phyloP scores from a whole-genome alignment of 2,888 invertebrate genomes.

The Heliothis peltigera region DNA sequence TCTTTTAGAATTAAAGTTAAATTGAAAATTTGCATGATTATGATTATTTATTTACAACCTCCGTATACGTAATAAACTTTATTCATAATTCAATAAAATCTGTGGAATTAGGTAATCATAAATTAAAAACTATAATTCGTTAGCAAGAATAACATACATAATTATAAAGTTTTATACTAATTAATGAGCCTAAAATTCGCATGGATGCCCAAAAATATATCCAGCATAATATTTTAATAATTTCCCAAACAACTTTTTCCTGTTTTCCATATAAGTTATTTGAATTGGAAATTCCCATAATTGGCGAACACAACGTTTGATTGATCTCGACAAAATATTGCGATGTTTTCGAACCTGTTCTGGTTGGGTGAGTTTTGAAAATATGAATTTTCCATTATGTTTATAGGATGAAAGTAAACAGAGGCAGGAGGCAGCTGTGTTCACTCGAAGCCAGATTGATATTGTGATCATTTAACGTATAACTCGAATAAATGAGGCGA shows the following conservation, averaged over 20 bases:
- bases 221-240: not conserved
- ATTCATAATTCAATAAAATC: too few species aligned
- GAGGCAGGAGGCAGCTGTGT: conserved; percentile 7
- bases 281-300: not conserved
- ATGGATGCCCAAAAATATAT: not conserved
- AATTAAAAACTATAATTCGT: not conserved
- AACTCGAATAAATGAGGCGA: too few species aligned
- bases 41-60: too few species aligned
- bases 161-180: not conserved
- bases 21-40: too few species aligned
- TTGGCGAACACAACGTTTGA: conserved; percentile 1
- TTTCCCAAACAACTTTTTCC: not conserved
- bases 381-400: conserved; percentile 9
- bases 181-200: not conserved
- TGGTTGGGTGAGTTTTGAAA: conserved; percentile 1
- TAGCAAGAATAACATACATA: too few species aligned
- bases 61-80: too few species aligned
- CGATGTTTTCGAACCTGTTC: not conserved
- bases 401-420: conserved; percentile 7
- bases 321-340: not conserved
- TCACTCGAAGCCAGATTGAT: not conserved
- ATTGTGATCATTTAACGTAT: too few species aligned
- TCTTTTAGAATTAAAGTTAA: too few species aligned
- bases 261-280: not conserved
- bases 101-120: not conserved